These are phyloP conservation scores for Threskiornis aethiopicus DNA, from an alignment of 2,797 vertebrate species.

Conservation along the genomic window DNA sequence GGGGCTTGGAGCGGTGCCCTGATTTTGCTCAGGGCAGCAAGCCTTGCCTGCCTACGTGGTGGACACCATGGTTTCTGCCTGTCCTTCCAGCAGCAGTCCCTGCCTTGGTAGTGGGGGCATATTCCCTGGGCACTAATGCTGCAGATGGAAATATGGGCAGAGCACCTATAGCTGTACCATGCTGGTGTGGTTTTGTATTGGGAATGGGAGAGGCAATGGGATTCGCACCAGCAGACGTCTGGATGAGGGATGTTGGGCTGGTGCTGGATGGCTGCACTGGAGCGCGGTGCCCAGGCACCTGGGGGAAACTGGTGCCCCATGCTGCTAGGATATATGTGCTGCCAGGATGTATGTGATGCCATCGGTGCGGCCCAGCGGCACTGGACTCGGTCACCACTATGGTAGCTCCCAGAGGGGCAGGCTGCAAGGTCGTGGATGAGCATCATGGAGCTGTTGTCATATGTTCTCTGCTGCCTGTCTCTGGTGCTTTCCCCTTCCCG, in stretches of 20 bases:
- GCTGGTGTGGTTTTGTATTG: not conserved
- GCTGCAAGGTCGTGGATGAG: not conserved
- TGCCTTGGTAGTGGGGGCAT: rapidly evolving
- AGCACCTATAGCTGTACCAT: not conserved
- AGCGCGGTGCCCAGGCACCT: rapidly evolving
- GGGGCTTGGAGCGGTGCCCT: not conserved
- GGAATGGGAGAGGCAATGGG: not conserved
- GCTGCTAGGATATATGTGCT: not conserved
- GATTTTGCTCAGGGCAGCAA: not conserved
- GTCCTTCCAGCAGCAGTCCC: not conserved
- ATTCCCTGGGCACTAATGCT: not conserved
- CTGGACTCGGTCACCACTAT: rapidly evolving
- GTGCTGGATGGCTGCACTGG: rapidly evolving
- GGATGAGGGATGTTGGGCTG: not conserved
- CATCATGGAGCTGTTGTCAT: not conserved
- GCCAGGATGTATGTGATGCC: not conserved
- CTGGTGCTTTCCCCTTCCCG: not conserved
- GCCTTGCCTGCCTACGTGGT: not conserved
- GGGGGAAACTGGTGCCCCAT: not conserved
- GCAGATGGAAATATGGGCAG: not conserved
- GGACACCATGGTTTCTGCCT: not conserved
- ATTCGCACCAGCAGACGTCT: not conserved
- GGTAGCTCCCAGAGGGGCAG: not conserved
- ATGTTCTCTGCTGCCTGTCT: not conserved
- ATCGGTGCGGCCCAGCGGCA: not conserved